These are phyloP conservation scores for Drosophila pandora DNA, from an alignment of 1,140 invertebrate species.

Conservation along the genomic window DNA sequence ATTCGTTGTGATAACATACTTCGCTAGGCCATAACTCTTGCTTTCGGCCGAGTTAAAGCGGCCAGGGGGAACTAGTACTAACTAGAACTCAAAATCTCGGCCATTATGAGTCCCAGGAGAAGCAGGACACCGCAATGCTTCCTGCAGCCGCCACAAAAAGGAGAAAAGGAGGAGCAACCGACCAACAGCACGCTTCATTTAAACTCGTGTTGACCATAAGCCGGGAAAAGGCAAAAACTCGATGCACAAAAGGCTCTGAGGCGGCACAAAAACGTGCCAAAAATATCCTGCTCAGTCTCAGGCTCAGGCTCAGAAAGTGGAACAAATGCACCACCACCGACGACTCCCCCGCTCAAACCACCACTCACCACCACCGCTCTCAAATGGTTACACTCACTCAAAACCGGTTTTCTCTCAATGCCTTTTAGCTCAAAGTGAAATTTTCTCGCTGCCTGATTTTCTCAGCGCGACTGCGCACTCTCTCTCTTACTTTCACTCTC, in stretches of 20 bases:
- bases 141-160: slow-evolving; percentile 42
- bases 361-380: no score
- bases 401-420: slow-evolving; percentile 20
- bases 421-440: slow-evolving; percentile 28
- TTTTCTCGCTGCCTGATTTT: slow-evolving; percentile 11
- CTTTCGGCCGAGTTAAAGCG: background rate
- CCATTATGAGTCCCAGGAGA: slow-evolving; percentile 65
- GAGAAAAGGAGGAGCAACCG: background rate
- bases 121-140: slow-evolving; percentile 55
- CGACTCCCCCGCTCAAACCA: slow-evolving; percentile 15
- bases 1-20: slow-evolving; percentile 7
- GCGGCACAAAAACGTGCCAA: slow-evolving; percentile 49
- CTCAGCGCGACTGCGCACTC: slow-evolving; percentile 1
- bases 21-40: slow-evolving; percentile 2
- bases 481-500: background rate
- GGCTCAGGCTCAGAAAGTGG: slow-evolving; percentile 62
- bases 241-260: slow-evolving; percentile 54
- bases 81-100: slow-evolving; percentile 58
- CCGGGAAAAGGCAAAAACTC: slow-evolving; percentile 53
- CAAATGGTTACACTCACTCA: slow-evolving; percentile 15
- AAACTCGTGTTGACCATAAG: slow-evolving; percentile 53
- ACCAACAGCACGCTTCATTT: slow-evolving; percentile 59
- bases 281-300: slow-evolving; percentile 54
- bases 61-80: slow-evolving; percentile 9
- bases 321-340: slow-evolving; percentile 51